Evolutionary conservation across 2,113 vertebrate species (phyloP), one percentile per base, ranked within the genome.

Genomic region (Hydrochoerus hydrochaeris): DNA sequence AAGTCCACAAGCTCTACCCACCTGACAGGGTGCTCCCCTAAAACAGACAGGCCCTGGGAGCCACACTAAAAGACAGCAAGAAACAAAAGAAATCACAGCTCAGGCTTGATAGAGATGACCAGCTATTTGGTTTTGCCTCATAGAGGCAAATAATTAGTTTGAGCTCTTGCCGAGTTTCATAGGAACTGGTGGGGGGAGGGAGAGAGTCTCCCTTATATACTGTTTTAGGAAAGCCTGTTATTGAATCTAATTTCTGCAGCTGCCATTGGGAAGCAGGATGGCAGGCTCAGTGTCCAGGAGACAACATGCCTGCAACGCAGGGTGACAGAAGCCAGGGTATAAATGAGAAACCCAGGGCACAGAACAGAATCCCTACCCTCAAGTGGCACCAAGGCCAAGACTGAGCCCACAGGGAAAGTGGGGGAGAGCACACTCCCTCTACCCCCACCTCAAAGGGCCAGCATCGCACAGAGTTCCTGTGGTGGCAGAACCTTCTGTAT

Each of bases 231-330:
- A 98, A 98, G 95, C 93, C 97, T 96, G 85, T 98, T 98, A 99
- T 98, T 98, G 98, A 98, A 98, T 98, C 97, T 97, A 97, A 97
- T 97, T 98, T 98, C 98, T 98, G 62, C 96, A 98, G 97, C 97
- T 98, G 98, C 97, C 92, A 32, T 96, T 93, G 96, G 95, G 96
- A 97, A 98, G 98, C 98, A 97, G 90, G 98, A 97, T 98, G 97
- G 95, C 78, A 97, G 94, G 94, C 88, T 35, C 93, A 96, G 98
- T 93, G 95, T 97, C 97, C 97, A 98, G 98, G 96, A 98, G 98
- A 95, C 95, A 95, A 91, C 84, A 96, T 97, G 97, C 77, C 95
- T 0, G 0, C 67, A 65, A 92, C 98, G 87, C 2, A 8, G 95
- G 94, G 87, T 52, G 95, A 90, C 78, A 92, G 90, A 87, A 98